These are phyloP conservation scores for Phania funesta DNA, from an alignment of 2,888 invertebrate species.

Conservation along the genomic window DNA sequence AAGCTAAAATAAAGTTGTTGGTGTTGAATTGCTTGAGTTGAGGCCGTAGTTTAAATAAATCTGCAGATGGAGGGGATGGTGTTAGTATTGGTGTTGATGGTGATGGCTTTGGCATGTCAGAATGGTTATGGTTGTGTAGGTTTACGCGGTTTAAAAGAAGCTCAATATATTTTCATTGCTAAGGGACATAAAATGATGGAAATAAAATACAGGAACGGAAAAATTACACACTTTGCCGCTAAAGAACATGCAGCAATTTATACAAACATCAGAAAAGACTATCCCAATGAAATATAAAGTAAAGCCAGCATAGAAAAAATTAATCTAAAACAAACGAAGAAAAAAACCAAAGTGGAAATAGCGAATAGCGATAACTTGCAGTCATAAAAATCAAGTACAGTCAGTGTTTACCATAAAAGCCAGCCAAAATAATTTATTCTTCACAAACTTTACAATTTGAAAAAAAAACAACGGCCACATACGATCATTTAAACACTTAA, in stretches of 20 bases:
- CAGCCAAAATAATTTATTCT: constrained; percentile 58
- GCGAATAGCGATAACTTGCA: constrained; percentile 50
- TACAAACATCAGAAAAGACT: constrained; percentile 32
- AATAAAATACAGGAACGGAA: not conserved
- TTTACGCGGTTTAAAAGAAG: constrained; percentile 52
- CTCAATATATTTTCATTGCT: constrained; percentile 48
- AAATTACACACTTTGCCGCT: not conserved
- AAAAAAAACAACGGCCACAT: not conserved
- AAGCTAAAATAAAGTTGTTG: not conserved
- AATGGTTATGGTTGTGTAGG: constrained; percentile 45
- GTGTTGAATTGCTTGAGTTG: not conserved
- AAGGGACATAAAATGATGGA: constrained; percentile 3
- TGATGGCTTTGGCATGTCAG: constrained; percentile 9
- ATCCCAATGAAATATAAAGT: constrained; percentile 53
- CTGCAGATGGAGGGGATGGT: constrained; percentile 9
- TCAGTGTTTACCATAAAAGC: constrained; percentile 55
- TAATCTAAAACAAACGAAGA: constrained; percentile 8
- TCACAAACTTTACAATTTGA: constrained; percentile 4
- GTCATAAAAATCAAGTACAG: constrained; percentile 64
- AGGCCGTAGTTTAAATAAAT: not conserved
- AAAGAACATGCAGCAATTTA: constrained; percentile 19
- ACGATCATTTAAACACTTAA: not conserved
- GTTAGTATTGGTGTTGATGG: constrained; percentile 26
- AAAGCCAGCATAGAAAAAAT: constrained; percentile 3
- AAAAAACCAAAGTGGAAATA: constrained; percentile 18